Percentiles rank a stretch among this genome's conserved stretches.
Conservation (phyloP, 1,140 invertebrate species). For the Ostrea edulis region DNA sequence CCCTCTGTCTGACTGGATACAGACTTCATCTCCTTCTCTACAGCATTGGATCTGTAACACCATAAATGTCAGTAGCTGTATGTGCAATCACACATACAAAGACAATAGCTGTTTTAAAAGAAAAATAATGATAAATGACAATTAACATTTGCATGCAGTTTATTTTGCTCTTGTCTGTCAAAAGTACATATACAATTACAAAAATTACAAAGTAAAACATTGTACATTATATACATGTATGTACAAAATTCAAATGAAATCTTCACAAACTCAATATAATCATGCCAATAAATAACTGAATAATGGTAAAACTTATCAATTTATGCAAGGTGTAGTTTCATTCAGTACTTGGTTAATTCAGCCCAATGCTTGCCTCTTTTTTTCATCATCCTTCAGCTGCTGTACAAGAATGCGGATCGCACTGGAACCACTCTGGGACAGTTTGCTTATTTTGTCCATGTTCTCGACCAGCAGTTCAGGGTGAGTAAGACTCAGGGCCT, state of each 20-base stretch:
- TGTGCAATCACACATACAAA: too few relatives aligned
- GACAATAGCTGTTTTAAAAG: too few relatives aligned
- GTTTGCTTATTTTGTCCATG: constrained; percentile 85
- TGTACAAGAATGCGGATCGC: constrained; percentile 79
- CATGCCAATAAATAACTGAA: not conserved
- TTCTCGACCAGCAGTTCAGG: constrained; percentile 88
- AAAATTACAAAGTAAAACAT: too few relatives aligned
- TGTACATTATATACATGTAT: too few relatives aligned
- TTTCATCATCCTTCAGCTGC: constrained; percentile 78
- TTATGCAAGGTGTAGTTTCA: too few relatives aligned
- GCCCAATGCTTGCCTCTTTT: constrained; percentile 68
- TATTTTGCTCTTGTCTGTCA: too few relatives aligned
- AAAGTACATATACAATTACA: too few relatives aligned
- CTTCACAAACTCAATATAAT: too few relatives aligned
- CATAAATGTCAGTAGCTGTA: constrained; percentile 31
- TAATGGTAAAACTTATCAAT: not conserved
- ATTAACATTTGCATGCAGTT: too few relatives aligned
- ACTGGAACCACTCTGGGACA: constrained; percentile 77
- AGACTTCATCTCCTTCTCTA: constrained; percentile 70
- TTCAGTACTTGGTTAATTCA: too few relatives aligned
- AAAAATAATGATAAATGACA: too few relatives aligned
- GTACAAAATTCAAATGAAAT: too few relatives aligned
- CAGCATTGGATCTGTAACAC: constrained; percentile 4
- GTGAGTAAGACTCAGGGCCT: constrained; percentile 87
- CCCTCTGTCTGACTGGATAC: constrained; percentile 77